These are phyloP conservation scores for Anagyrus pseudococci DNA, from an alignment of 2,888 invertebrate genomes.

Conservation along the genomic window DNA sequence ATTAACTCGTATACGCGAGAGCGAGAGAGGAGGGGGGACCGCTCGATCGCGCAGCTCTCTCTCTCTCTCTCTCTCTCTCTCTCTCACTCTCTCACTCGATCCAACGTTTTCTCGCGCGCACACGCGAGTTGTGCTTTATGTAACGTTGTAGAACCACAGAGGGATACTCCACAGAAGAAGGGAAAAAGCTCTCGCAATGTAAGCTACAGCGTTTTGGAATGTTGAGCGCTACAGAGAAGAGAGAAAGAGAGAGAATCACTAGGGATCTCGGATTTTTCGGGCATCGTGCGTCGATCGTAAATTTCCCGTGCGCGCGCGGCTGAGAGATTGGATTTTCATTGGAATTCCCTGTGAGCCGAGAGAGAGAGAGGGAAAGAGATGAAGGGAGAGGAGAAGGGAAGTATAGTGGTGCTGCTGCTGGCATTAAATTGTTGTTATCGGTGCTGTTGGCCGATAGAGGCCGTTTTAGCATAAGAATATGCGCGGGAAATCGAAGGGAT, in stretches of 20 bases:
- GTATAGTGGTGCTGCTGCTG: background rate
- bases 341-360: slow-evolving; percentile 6
- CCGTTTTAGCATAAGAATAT: background rate
- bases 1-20: slow-evolving; percentile 27
- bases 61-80: too few species aligned
- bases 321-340: slow-evolving; percentile 20
- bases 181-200: background rate
- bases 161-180: background rate
- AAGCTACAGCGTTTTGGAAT: background rate
- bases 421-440: slow-evolving; percentile 16
- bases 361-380: too few species aligned
- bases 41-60: too few species aligned
- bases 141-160: background rate
- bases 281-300: background rate
- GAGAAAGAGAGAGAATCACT: background rate
- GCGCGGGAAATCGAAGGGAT: background rate
- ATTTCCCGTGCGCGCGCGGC: background rate
- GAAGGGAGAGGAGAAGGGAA: background rate
- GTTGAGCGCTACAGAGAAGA: background rate
- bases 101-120: background rate
- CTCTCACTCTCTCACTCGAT: too few species aligned
- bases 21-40: background rate
- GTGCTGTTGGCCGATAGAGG: too few species aligned
- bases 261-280: background rate
- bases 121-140: slow-evolving; percentile 12